Conservation (phyloP, 2,113 vertebrate genomes). For the Pseudopodoces humilis region DNA sequence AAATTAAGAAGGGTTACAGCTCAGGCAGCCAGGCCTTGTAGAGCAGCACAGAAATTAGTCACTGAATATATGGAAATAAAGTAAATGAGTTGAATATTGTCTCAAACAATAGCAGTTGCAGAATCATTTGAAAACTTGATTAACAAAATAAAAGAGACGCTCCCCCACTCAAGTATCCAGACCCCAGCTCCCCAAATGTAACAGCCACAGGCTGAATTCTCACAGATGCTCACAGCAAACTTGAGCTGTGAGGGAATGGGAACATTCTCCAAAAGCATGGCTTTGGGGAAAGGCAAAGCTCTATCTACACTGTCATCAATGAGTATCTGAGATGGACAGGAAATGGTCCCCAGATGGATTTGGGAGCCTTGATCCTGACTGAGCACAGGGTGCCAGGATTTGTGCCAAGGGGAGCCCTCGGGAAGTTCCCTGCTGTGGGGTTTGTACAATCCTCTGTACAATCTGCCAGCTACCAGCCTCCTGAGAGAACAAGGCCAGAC, state of each 20-base stretch:
- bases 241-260: neutral
- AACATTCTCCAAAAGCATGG: neutral
- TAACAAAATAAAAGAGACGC: neutral
- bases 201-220: neutral
- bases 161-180: neutral
- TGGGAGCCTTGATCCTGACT: neutral
- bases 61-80: neutral
- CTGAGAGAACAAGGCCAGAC: neutral
- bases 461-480: neutral
- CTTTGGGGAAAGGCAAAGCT: neutral
- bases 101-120: neutral
- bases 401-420: neutral
- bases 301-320: neutral
- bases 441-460: neutral
- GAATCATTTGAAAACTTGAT: neutral
- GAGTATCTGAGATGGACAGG: neutral
- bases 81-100: neutral
- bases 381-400: neutral
- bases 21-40: neutral
- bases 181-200: neutral
- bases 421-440: accelerated
- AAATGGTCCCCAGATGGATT: neutral
- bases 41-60: neutral
- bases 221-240: neutral
- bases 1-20: constrained; percentile 12